These are phyloP conservation scores for Drosophila chauvacae DNA, from an alignment of 1,140 invertebrate species.

Conservation along the genomic window DNA sequence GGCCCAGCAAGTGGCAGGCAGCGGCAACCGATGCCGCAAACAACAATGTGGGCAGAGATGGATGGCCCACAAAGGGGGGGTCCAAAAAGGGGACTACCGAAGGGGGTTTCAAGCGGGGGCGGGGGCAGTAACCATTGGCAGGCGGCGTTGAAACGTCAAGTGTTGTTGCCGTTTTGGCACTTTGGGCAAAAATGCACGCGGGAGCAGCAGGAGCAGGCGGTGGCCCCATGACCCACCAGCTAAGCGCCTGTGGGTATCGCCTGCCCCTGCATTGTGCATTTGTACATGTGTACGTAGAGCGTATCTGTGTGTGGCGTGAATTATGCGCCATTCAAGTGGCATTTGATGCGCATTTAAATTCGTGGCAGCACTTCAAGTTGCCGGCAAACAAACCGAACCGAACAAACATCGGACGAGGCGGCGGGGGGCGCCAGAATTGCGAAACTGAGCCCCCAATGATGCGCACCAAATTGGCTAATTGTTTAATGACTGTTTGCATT, in stretches of 20 bases:
- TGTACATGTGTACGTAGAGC: slow-evolving; percentile 12
- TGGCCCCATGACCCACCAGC: slow-evolving; percentile 50
- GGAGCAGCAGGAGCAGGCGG: slow-evolving; percentile 36
- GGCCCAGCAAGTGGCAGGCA: slow-evolving; percentile 74
- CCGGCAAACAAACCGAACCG: slow-evolving; percentile 66
- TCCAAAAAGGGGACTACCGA: background rate
- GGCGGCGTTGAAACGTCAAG: slow-evolving; percentile 67
- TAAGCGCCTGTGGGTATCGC: slow-evolving; percentile 1
- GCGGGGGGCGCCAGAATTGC: background rate
- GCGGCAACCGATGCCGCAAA: slow-evolving; percentile 50
- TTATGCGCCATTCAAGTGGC: slow-evolving; percentile 80
- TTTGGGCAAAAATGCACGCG: slow-evolving; percentile 79
- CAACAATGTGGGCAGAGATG: slow-evolving; percentile 54
- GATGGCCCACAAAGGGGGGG: slow-evolving; percentile 14
- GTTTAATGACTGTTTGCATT: slow-evolving; percentile 82
- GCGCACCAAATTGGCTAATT: slow-evolving; percentile 81
- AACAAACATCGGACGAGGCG: slow-evolving; percentile 15
- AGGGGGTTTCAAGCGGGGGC: background rate
- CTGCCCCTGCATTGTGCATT: slow-evolving; percentile 4
- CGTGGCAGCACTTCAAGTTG: slow-evolving; percentile 74
- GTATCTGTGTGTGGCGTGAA: slow-evolving; percentile 61
- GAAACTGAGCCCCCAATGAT: slow-evolving; percentile 60
- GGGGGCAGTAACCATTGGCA: slow-evolving; percentile 46
- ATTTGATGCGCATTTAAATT: slow-evolving; percentile 80
- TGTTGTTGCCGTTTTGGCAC: slow-evolving; percentile 82